phyloP scores from a whole-genome alignment of 2,113 vertebrate species.

The Dasypus novemcinctus region DNA sequence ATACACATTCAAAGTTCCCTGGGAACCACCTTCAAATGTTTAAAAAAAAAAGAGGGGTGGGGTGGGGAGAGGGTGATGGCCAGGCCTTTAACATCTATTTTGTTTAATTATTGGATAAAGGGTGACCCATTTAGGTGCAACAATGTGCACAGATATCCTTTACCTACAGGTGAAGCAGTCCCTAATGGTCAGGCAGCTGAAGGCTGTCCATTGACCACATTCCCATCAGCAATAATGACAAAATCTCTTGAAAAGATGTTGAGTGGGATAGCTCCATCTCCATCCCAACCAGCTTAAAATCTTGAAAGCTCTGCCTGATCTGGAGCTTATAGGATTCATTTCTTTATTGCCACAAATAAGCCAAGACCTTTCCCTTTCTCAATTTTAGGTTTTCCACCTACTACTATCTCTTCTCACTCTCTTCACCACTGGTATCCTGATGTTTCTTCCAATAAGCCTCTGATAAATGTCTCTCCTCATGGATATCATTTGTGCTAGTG shows the following conservation, averaged over 20 bases:
- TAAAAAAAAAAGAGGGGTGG: not conserved
- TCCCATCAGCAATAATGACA: not conserved
- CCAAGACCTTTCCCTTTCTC: not conserved
- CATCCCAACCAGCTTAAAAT: not conserved
- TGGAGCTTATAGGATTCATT: not conserved
- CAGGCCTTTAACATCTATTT: not conserved
- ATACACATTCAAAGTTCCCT: not conserved
- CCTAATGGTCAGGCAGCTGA: not conserved
- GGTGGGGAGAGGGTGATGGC: too few relatives aligned
- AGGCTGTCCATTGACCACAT: not conserved
- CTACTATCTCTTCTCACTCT: not conserved
- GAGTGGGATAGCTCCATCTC: not conserved
- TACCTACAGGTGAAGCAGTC: not conserved
- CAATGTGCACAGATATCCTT: accelerated
- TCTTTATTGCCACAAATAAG: not conserved
- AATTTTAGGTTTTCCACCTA: not conserved
- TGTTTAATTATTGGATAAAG: not conserved
- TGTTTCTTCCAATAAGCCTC: not conserved
- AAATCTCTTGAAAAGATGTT: not conserved
- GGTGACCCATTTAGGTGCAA: not conserved
- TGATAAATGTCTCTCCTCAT: not conserved
- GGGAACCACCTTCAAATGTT: not conserved
- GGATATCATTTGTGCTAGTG: not conserved
- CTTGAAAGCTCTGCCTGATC: not conserved
- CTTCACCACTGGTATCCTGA: not conserved